A percentile compares a stretch with the other conserved stretches of the same genome.
phyloP scores from a whole-genome alignment of 2,888 invertebrate species.

The Acanthacorydalis orientalis region DNA sequence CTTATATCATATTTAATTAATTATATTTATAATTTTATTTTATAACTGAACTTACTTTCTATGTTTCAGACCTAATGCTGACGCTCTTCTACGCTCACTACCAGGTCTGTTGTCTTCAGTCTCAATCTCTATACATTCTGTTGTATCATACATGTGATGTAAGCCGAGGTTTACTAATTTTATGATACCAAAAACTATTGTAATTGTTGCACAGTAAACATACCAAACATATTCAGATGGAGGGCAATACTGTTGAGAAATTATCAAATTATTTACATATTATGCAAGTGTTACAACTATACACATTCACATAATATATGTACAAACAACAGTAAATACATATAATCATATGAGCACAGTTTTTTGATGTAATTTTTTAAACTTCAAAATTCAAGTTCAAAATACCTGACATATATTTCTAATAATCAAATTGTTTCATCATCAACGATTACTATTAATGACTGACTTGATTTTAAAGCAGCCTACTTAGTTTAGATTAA shows the following conservation, averaged over 20 bases:
- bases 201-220: slow-evolving; percentile 68
- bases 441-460: too few relatives aligned
- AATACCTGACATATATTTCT: too few relatives aligned
- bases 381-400: too few relatives aligned
- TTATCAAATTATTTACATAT: slow-evolving; percentile 8
- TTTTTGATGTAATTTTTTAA: too few relatives aligned
- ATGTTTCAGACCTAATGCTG: slow-evolving; percentile 11
- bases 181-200: slow-evolving; percentile 59
- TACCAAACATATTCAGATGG: slow-evolving; percentile 71
- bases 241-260: slow-evolving; percentile 61
- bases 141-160: slow-evolving; percentile 87
- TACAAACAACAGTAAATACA: not conserved
- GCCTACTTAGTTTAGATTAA: too few relatives aligned
- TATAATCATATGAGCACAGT: too few relatives aligned
- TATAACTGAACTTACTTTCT: slow-evolving; percentile 6
- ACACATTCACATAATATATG: not conserved
- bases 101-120: slow-evolving; percentile 23
- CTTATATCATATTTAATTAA: not conserved
- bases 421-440: too few relatives aligned
- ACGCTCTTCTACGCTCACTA: slow-evolving; percentile 27
- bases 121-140: slow-evolving; percentile 51
- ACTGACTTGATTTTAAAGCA: too few relatives aligned
- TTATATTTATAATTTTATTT: not conserved
- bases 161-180: slow-evolving; percentile 80
- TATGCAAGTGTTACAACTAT: not conserved